Base-by-base conservation (phyloP, 2,797 vertebrate genomes). In the Falco cherrug region DNA sequence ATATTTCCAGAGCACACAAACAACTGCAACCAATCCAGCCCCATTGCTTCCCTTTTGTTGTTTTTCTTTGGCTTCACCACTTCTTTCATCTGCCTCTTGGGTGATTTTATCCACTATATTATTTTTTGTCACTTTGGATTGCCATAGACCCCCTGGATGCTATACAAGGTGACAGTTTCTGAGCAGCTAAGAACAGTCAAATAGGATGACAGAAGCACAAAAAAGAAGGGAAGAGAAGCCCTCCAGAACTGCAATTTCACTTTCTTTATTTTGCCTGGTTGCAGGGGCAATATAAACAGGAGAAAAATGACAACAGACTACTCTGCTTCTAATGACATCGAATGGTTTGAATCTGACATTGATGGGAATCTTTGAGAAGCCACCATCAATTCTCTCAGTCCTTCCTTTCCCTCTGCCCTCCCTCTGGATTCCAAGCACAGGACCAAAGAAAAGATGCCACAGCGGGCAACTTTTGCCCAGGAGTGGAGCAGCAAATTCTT, bases 51-150 rank as follows among this genome's bases (percentile, higher is more conserved):
- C 31, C 35, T 88, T 75, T 92, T 48, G 43, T 35, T 70, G 48
- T 50, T 76, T 93, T 61, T 16, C 48, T 84, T 78, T 94, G 64
- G 13, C 35, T 80, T 96, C 57, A 85, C 54, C 24, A 60, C 45
- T 89, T 76, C 41, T 93, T 92, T 95, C 65, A 81, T 83, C 68
- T 78, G 50, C 70, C 65, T 91, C 48, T 70, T 89, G 31, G 29
- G 64, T 61, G 74, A 53, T 59, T 91, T 85, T 77, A 87, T 3
- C 51, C 61, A 35, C 54, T 84, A 7, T 54, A 80, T 80, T 89
- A 73, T 75, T 94, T 54, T 92, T 93, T 95, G 64, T 95, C 60
- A 18, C 74, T 88, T 95, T 84, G 85, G 84, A 93, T 90, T 92
- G 56, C 75, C 39, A n/a, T 61, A 90, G 80, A 91, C 54, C 87